Evolutionary conservation across 2,797 vertebrate species (phyloP), one percentile per base, ranked within the genome.

Genomic region (Sphenopsis melanotis): DNA sequence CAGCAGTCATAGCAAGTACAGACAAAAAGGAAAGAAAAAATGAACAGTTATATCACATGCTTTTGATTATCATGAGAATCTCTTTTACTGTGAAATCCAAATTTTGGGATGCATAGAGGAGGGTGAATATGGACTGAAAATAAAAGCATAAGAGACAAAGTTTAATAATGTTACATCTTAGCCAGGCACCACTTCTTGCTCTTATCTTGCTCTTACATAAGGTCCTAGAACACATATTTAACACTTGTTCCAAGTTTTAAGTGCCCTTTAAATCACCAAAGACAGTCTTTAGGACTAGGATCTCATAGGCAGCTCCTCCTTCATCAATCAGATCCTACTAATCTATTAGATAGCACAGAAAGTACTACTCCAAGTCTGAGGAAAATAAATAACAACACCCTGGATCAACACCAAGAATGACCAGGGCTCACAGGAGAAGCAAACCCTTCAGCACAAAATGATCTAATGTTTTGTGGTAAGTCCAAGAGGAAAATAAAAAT

Each of bases 261-360:
- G 64, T 69, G 30, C 30, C 76, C 52, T 79, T 88, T 93, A 79
- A 91, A 77, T 66, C 42, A 66, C 36, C 17, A 22, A 89, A 80
- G 69, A 79, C 60, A 69, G 23, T 49, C 57, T 93, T 89, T 52
- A 89, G 55, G 71, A 50, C 44, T 36, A 60, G 50, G 24, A 57
- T 93, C 69, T 89, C 70, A 21, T 9, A n/a, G 24, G 49, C 22
- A 86, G 60, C n/a, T 87, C 56, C 46, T 90, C 55, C 59, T 81
- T 74, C 81, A 87, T 95, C 89, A 90, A 17, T 94, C 92, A 97
- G 68, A 55, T 52, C 72, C 74, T 69, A 55, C 24, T 89, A 59
- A 56, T 56, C 56, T 86, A 69, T 26, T 55, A 66, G 92, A 89
- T 11, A 65, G 61, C 65, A 83, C 83, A 70, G 52, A 70, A 9